Conservation (phyloP, 2,888 invertebrate species). For the Cerastis rubricosa region DNA sequence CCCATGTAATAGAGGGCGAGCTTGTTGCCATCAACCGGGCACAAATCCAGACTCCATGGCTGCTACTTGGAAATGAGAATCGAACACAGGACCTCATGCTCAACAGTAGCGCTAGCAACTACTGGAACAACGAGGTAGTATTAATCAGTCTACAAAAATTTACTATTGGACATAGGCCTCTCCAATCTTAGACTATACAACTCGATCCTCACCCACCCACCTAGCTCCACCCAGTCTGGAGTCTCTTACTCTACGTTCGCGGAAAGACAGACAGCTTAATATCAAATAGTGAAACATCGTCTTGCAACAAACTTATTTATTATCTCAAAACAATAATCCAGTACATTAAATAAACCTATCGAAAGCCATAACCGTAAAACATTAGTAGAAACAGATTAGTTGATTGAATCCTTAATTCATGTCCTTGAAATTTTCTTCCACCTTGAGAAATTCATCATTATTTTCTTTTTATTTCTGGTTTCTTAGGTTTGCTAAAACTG, state of each 20-base stretch:
- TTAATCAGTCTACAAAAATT: background rate
- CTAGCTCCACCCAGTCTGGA: background rate
- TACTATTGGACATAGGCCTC: background rate
- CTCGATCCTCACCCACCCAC: background rate
- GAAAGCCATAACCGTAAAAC: background rate
- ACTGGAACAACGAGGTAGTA: no score
- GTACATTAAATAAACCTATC: background rate
- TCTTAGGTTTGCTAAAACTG: constrained; percentile 4
- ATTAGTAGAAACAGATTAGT: background rate
- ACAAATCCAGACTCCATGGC: no score
- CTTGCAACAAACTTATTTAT: constrained; percentile 22
- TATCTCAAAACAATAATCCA: constrained; percentile 1
- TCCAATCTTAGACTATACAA: background rate
- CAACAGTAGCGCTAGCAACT: no score
- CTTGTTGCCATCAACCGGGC: no score
- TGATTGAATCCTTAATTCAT: background rate
- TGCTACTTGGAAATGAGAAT: no score
- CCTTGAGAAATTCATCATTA: background rate
- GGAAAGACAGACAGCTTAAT: background rate
- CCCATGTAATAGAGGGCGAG: no score
- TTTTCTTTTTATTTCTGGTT: background rate
- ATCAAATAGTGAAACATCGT: constrained; percentile 17
- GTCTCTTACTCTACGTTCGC: background rate
- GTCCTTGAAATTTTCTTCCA: background rate
- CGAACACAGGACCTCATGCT: no score